A percentile compares a stretch with the other conserved stretches of the same genome.
phyloP scores from a whole-genome alignment of 37 sponge, comb jelly and placozoan species.

The Spongia lamella region DNA sequence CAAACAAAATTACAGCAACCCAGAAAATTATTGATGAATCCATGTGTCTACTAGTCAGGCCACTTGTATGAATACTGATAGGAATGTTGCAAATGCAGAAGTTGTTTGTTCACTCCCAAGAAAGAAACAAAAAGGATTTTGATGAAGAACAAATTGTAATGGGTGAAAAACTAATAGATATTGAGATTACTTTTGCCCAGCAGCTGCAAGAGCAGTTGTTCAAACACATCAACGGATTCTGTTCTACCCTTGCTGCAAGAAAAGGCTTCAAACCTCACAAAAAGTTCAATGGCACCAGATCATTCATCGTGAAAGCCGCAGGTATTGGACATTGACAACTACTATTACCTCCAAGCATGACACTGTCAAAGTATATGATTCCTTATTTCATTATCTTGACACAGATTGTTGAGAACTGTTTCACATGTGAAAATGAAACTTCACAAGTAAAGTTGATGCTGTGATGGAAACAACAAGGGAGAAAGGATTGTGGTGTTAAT shows the following conservation, averaged over 20 bases:
- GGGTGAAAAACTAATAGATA: slow-evolving; percentile 12
- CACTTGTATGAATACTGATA: too few species aligned
- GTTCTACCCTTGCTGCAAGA: slow-evolving; percentile 3
- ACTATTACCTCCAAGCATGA: slow-evolving; percentile 14
- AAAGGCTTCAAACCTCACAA: too few species aligned
- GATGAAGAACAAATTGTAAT: background rate
- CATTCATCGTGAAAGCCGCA: slow-evolving; percentile 14
- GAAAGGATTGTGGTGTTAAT: slow-evolving; percentile 48
- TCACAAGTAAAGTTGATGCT: too few species aligned
- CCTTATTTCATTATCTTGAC: slow-evolving; percentile 15
- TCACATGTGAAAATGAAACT: background rate
- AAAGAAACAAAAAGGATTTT: background rate
- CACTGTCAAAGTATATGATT: slow-evolving; percentile 53
- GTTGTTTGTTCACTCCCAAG: too few species aligned
- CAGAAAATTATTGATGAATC: too few species aligned
- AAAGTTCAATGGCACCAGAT: too few species aligned
- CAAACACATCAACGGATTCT: slow-evolving; percentile 8
- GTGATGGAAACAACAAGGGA: slow-evolving; percentile 40
- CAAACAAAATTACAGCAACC: too few species aligned
- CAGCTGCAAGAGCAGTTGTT: slow-evolving; percentile 10
- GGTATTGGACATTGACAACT: slow-evolving; percentile 27
- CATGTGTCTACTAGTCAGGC: too few species aligned
- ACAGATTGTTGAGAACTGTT: slow-evolving; percentile 12
- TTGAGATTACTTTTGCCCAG: slow-evolving; percentile 33
- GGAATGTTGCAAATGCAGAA: too few species aligned